These are phyloP conservation scores for Salticus scenicus DNA, from an alignment of 2,888 invertebrate genomes.

Conservation along the genomic window DNA sequence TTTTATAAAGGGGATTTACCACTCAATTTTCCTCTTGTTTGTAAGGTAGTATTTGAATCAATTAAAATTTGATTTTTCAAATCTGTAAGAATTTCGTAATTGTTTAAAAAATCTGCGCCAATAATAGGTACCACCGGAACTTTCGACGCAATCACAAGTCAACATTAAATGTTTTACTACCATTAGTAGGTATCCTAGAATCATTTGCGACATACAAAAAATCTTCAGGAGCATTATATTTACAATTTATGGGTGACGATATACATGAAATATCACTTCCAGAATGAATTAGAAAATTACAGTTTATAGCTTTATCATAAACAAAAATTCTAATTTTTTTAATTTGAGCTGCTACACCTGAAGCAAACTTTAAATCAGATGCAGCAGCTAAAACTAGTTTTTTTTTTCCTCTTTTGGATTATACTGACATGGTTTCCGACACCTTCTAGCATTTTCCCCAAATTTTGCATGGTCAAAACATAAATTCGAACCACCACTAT, in stretches of 20 bases:
- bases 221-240: too few species aligned
- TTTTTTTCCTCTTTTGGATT: too few species aligned
- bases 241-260: neutral
- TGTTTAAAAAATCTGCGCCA: slow-evolving; percentile 10
- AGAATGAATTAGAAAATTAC: slow-evolving; percentile 1
- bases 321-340: neutral
- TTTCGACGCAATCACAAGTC: neutral
- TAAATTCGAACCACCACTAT: too few species aligned
- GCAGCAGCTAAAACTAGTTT: too few species aligned
- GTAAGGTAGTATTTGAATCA: neutral
- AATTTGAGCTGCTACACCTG: too few species aligned
- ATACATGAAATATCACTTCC: slow-evolving; percentile 7
- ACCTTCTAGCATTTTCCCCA: too few species aligned
- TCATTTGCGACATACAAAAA: neutral
- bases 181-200: neutral
- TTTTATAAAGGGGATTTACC: neutral
- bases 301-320: neutral
- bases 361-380: too few species aligned
- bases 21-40: neutral
- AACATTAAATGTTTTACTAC: neutral
- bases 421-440: too few species aligned
- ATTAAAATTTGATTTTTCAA: neutral
- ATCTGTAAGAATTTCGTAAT: slow-evolving; percentile 21
- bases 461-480: too few species aligned
- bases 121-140: neutral